Conservation (phyloP, 1,140 invertebrate genomes). For the Cephus cinctus region DNA sequence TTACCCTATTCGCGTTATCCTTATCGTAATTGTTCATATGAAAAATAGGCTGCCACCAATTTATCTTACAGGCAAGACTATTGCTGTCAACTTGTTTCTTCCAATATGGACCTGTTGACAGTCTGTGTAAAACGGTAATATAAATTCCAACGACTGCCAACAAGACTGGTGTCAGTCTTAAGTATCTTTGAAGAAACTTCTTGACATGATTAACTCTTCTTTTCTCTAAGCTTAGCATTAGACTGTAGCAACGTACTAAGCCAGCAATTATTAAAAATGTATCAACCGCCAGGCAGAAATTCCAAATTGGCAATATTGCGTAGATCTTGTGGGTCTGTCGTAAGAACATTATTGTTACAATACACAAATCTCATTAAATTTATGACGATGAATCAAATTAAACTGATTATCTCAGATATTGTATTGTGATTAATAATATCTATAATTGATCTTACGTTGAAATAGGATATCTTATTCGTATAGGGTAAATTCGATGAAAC, state of each 20-base stretch:
- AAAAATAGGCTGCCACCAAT: not conserved
- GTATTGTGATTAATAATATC: no score
- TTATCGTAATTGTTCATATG: not conserved
- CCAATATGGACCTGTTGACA: not conserved
- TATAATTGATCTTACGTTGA: conserved; percentile 4
- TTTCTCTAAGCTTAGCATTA: conserved; percentile 1
- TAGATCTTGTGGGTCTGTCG: not conserved
- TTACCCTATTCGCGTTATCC: not conserved
- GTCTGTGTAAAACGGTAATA: not conserved
- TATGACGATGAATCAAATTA: not conserved
- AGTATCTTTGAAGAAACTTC: not conserved
- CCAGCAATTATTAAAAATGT: not conserved
- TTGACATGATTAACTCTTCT: not conserved
- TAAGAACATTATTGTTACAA: not conserved
- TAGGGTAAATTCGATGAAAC: not conserved
- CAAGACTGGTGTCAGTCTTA: not conserved
- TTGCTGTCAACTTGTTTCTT: not conserved
- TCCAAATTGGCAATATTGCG: not conserved
- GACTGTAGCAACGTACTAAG: not conserved
- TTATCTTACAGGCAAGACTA: not conserved
- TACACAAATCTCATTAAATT: not conserved
- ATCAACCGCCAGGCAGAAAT: not conserved
- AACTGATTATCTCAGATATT: no score
- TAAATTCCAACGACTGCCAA: not conserved
- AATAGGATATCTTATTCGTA: not conserved